Base-by-base conservation (phyloP, 2,797 vertebrate genomes). In the Acanthopagrus latus region DNA sequence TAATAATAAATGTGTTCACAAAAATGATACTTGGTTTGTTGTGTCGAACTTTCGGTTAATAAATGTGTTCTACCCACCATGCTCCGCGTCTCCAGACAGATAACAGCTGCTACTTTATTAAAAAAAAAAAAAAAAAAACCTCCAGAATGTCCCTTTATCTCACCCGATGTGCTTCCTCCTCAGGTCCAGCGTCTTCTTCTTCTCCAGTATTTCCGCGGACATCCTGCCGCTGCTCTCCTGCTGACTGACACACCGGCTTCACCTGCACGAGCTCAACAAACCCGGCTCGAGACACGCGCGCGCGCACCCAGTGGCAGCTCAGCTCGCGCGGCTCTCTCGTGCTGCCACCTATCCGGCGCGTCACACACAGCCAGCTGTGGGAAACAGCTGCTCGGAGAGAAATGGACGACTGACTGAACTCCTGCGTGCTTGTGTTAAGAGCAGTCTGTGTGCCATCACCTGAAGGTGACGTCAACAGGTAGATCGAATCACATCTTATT, bases 151-250 rank as follows among this genome's bases (percentile, higher is more conserved):
- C 8, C 27, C 0, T 72, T 71, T 0, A 0, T 79, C 94, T 93
- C 83, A 99, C 98, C 97, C 97, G 55, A 99, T 95, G 86, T 98
- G 94, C 86, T 93, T 97, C 82, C 85, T 95, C 77, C 98, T 92
- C 80, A 99, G 83, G 16, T 95, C 94, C 64, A 99, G 89, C 3
- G 97, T 99, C 90, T 95, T 92, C 12, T 89, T 90, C 56, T 98
- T 99, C 77, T 93, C 93, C 38, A 97, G 90, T 23, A 79, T 86
- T 70, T 96, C 95, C 62, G 90, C 89, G 92, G 85, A 89, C 94
- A 93, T 94, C 18, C 38, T 85, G 78, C 44, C 17, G 47, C 29
- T 7, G 16, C 75, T 27, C 76, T 3, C 14, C 5, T 74, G 3
- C 47, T 0, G 44, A 21, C 51, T 55, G 27, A 3, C 2, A 4